These are phyloP conservation scores for Nesoenas mayeri DNA, from an alignment of 2,113 vertebrate species.

Conservation along the genomic window DNA sequence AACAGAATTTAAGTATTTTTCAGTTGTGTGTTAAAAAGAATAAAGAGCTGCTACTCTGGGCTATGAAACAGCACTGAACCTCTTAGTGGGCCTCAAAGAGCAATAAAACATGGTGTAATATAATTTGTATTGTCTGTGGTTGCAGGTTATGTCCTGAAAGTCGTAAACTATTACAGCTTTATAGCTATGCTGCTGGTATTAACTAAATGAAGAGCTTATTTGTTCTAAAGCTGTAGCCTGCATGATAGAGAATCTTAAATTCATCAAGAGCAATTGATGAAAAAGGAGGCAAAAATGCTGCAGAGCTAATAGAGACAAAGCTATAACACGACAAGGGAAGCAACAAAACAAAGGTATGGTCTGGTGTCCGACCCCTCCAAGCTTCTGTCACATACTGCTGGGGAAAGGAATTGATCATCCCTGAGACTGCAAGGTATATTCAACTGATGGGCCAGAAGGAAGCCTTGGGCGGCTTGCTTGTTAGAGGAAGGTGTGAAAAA, in stretches of 20 bases:
- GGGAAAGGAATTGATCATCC: neutral
- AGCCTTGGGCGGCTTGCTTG: neutral
- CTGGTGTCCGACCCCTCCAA: neutral
- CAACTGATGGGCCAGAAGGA: neutral
- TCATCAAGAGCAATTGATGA: slow-evolving; percentile 33
- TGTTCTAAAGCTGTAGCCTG: slow-evolving; percentile 64
- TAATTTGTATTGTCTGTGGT: slow-evolving; percentile 75
- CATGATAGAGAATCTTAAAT: slow-evolving; percentile 43
- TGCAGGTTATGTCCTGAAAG: slow-evolving; percentile 74
- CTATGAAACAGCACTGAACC: slow-evolving; percentile 8
- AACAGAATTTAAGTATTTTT: slow-evolving; percentile 26
- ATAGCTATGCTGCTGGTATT: slow-evolving; percentile 70
- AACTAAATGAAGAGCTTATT: slow-evolving; percentile 72
- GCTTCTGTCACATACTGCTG: neutral
- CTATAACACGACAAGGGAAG: neutral
- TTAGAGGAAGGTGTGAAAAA: slow-evolving; percentile 10
- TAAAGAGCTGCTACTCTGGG: slow-evolving; percentile 12
- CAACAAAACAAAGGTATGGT: neutral
- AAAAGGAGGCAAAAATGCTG: slow-evolving; percentile 44
- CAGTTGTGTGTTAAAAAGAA: slow-evolving; percentile 17
- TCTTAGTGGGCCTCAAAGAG: slow-evolving; percentile 38
- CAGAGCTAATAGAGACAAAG: slow-evolving; percentile 3
- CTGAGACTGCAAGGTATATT: neutral
- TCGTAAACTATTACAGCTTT: slow-evolving; percentile 69
- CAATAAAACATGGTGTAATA: slow-evolving; percentile 55